Percentiles rank a stretch among this genome's conserved stretches.
Conservation (phyloP, 2,113 vertebrate species). For the Columba janthina region DNA sequence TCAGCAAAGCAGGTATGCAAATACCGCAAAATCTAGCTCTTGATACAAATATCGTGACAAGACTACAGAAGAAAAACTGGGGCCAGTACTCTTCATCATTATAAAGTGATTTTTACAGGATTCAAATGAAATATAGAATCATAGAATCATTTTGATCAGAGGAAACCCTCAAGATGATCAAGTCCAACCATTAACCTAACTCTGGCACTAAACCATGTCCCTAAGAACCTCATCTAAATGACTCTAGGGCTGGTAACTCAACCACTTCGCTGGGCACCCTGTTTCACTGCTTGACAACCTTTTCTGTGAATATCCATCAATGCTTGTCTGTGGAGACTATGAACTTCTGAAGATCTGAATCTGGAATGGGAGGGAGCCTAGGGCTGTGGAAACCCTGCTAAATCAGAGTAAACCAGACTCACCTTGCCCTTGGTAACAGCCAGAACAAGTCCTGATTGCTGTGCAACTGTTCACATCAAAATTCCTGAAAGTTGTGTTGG, state of each 20-base stretch:
- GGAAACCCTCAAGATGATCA: too few species aligned
- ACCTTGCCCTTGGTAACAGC: slow-evolving; percentile 77
- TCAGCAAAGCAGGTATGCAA: neutral
- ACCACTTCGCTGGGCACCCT: too few species aligned
- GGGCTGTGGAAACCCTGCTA: neutral
- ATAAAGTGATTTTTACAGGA: neutral
- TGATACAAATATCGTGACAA: neutral
- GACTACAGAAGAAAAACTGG: neutral
- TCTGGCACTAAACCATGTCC: too few species aligned
- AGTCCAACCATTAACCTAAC: too few species aligned
- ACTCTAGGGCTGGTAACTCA: too few species aligned
- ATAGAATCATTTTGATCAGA: too few species aligned
- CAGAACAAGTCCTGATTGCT: slow-evolving; percentile 74
- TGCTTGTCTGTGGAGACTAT: neutral
- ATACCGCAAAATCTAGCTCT: neutral
- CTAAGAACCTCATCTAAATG: too few species aligned
- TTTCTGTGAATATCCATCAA: neutral
- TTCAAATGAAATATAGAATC: neutral
- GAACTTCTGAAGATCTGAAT: neutral
- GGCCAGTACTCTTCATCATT: neutral
- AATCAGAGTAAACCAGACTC: neutral
- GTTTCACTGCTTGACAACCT: too few species aligned
- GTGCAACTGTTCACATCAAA: slow-evolving; percentile 68
- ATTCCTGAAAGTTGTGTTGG: slow-evolving; percentile 71
- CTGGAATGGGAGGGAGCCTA: neutral